Evolutionary conservation across 2,888 invertebrate species (phyloP).

Genomic region (Drymonia ruficornis): DNA sequence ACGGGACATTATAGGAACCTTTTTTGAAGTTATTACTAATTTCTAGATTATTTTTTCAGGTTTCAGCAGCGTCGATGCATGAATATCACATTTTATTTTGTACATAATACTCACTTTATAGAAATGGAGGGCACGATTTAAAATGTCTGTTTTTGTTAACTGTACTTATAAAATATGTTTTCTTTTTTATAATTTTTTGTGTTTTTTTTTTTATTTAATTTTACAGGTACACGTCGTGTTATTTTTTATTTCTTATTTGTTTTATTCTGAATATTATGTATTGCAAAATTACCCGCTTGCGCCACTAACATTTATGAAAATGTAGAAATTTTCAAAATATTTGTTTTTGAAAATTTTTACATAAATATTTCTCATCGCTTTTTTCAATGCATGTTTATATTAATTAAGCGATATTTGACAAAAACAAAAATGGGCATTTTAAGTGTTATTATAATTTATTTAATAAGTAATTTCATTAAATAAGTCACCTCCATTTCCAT

Average conservation of each 20-base stretch:
- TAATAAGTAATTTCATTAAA: slow-evolving; percentile 19
- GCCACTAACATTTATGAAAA: slow-evolving; percentile 65
- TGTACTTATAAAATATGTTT: slow-evolving; percentile 19
- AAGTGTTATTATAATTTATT: slow-evolving; percentile 44
- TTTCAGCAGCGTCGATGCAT: no score
- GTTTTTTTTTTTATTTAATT: slow-evolving; percentile 29
- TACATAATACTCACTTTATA: slow-evolving; percentile 50
- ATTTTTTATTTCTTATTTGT: slow-evolving; percentile 42
- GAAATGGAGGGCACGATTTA: slow-evolving; percentile 78
- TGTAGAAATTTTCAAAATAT: slow-evolving; percentile 57
- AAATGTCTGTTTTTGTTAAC: slow-evolving; percentile 71
- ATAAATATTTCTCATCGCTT: slow-evolving; percentile 36
- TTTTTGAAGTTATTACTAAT: no score
- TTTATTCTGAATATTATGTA: slow-evolving; percentile 46
- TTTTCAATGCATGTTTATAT: slow-evolving; percentile 52
- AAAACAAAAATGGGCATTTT: slow-evolving; percentile 82
- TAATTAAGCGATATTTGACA: slow-evolving; percentile 38
- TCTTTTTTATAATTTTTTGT: slow-evolving; percentile 39
- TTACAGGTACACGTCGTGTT: slow-evolving; percentile 24
- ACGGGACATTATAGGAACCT: no score
- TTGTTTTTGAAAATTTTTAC: slow-evolving; percentile 56
- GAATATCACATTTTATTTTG: neutral
- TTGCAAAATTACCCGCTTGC: slow-evolving; percentile 43
- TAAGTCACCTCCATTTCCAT: slow-evolving; percentile 80
- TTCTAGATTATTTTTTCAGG: no score